These are phyloP conservation scores for Reinhardtius hippoglossoides DNA, from an alignment of 2,113 vertebrate genomes.

Conservation along the genomic window DNA sequence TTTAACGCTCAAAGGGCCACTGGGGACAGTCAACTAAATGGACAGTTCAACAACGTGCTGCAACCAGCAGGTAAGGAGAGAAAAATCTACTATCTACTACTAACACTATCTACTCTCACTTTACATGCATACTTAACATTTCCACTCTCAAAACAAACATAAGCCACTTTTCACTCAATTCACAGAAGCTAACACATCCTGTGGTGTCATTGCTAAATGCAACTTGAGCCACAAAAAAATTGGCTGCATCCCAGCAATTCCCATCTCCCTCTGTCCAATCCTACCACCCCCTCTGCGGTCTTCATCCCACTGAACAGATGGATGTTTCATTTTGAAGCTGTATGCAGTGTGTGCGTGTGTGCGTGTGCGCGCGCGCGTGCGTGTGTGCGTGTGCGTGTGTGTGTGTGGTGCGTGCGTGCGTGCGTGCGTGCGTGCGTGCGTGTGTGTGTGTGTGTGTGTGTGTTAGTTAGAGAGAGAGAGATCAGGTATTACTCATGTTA, in stretches of 20 bases:
- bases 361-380: neutral
- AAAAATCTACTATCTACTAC: too few species aligned
- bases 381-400: too few species aligned
- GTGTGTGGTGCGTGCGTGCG: too few species aligned
- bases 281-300: neutral
- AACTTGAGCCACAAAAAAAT: constrained; percentile 28
- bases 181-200: neutral
- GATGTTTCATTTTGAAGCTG: constrained; percentile 39
- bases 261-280: neutral
- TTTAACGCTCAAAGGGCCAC: constrained; percentile 71
- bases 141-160: constrained; percentile 53
- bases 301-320: constrained; percentile 33
- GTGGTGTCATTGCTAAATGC: constrained; percentile 9
- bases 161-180: constrained; percentile 9
- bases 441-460: too few species aligned
- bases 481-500: too few species aligned
- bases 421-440: too few species aligned
- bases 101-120: constrained; percentile 7
- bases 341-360: constrained; percentile 8
- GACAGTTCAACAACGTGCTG: constrained; percentile 76
- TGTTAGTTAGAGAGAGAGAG: too few species aligned
- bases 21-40: constrained; percentile 55
- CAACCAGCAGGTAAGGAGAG: constrained; percentile 84
- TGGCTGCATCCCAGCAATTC: constrained; percentile 53
- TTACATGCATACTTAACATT: constrained; percentile 33